Base-by-base conservation (phyloP, 2,888 invertebrate genomes). In the Liodrosophila aerea region DNA sequence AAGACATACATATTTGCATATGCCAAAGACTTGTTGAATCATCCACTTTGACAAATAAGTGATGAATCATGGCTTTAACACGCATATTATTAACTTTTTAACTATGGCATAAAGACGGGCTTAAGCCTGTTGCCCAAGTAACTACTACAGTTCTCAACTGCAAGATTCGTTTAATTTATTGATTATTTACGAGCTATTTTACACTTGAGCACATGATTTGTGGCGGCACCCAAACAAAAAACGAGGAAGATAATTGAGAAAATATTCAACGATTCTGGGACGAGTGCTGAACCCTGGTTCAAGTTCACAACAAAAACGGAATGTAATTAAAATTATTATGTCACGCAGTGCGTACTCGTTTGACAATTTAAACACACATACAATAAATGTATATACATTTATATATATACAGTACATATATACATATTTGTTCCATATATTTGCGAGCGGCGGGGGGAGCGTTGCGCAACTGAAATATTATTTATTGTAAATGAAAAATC, bases 311-410 rank as follows among this genome's bases (percentile, higher is more conserved):
- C 49, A 37, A 64, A 50, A 30, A 15, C 52, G 58, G 54, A 76
- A 83, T 76, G 67, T 76, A 80, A 84, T 75, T 71, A 71, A 84
- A 76, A 76, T 63, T 80, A 84, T 76, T 70, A 73, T 73, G 77
- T 84, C 81, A 71, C 84, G 67, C 73, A 75, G 54, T 59, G 59
- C 51, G 52, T 45, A 40, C 52, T 57, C 50, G 50, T 66, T 69
- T 70, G 69, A 66, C 67, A 68, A 69, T 68, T 69, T 69, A 9
- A 5, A 13, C 2, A 12, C 39, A 30, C 31, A 30, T 8, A 41
- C 18, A 39, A 41, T 8, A 44, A 5, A 54, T 12, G 31, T 1
- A 44, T 15, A 47, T 2, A 15, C 7, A 31, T 4, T 5, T 12
- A 16, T 7, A 40, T 5, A 40, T 12, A 15, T 39, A 27, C 39